Evolutionary conservation across 2,888 invertebrate genomes (phyloP).

Genomic region (Mycalesis mineus): DNA sequence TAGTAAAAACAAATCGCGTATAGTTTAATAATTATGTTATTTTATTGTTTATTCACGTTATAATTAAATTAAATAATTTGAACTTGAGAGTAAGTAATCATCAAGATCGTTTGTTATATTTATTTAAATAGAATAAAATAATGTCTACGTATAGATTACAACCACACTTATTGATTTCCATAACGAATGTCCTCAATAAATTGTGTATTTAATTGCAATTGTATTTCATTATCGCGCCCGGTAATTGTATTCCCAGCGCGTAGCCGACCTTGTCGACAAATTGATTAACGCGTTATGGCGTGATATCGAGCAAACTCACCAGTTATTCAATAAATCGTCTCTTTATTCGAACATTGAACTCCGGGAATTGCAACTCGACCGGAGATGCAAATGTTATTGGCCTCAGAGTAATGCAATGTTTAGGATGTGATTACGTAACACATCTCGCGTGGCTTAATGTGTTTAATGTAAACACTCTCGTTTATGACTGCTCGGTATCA

Average conservation of each 20-base stretch:
- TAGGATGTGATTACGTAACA: conserved; percentile 12
- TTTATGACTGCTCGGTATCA: too few relatives aligned
- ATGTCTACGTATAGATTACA: not conserved
- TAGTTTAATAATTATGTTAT: too few relatives aligned
- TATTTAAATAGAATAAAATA: too few relatives aligned
- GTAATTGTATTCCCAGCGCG: conserved; percentile 9
- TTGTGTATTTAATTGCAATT: conserved; percentile 16
- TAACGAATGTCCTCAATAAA: conserved; percentile 8
- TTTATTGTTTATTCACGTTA: too few relatives aligned
- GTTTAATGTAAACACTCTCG: not conserved
- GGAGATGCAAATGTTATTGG: conserved; percentile 17
- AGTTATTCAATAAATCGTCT: conserved; percentile 28
- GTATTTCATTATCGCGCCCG: conserved; percentile 19
- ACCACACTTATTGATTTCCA: not conserved
- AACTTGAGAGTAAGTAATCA: too few relatives aligned
- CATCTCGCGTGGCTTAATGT: not conserved
- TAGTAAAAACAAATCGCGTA: too few relatives aligned
- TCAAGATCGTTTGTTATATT: not conserved
- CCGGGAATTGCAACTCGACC: conserved; percentile 11
- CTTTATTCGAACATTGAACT: conserved; percentile 37
- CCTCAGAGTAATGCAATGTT: conserved; percentile 19
- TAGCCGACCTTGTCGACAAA: conserved; percentile 25
- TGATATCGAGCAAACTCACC: conserved; percentile 23
- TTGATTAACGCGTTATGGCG: conserved; percentile 12
- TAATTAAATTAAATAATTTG: too few relatives aligned